Evolutionary conservation across 2,113 vertebrate species (phyloP).

Genomic region (Caretta caretta): DNA sequence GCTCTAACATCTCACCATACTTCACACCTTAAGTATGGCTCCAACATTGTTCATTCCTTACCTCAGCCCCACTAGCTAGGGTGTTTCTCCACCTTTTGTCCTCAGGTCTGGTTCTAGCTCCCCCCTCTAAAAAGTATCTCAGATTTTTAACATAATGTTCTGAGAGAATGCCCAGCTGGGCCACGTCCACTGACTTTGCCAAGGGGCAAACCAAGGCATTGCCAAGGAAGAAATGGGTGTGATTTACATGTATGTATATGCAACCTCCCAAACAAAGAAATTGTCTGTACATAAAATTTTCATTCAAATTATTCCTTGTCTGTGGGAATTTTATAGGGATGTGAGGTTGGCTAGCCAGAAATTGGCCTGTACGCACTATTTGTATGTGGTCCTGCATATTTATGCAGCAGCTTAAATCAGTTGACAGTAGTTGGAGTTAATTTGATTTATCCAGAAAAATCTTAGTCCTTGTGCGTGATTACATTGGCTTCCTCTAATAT

Average conservation of each 20-base stretch:
- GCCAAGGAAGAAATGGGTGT: background rate
- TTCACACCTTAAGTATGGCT: too few relatives aligned
- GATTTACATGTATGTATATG: background rate
- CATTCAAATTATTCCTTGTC: fast-evolving
- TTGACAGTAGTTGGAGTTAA: background rate
- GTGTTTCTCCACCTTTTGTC: too few relatives aligned
- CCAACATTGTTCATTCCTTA: too few relatives aligned
- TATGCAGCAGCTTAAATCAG: background rate
- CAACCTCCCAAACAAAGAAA: background rate
- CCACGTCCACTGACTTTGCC: background rate
- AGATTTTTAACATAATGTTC: background rate
- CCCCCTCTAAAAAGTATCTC: background rate
- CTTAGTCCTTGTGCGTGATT: fast-evolving
- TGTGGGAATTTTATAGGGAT: background rate
- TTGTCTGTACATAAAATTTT: fast-evolving
- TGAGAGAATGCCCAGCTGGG: background rate
- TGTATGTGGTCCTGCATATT: background rate
- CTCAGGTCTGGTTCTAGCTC: too few relatives aligned
- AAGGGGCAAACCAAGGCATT: background rate
- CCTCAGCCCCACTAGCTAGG: too few relatives aligned
- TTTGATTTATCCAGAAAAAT: background rate
- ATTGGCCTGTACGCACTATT: fast-evolving
- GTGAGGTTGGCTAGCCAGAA: background rate
- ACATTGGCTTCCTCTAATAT: background rate
- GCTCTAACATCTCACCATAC: too few relatives aligned